phyloP scores from a whole-genome alignment of 2,888 invertebrate species.

The Hydriomena furcata region DNA sequence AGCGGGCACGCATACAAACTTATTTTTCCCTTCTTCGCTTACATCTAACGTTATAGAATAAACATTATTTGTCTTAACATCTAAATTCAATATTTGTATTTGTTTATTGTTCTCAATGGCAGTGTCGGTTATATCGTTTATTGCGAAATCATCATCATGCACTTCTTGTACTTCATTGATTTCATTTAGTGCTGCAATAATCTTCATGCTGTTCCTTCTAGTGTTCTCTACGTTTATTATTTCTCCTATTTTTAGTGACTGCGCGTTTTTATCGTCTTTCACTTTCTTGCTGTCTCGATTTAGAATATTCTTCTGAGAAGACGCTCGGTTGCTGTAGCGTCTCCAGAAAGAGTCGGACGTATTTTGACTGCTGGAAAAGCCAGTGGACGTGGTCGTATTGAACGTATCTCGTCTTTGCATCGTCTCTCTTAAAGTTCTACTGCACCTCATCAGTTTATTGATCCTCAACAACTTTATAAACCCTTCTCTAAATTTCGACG shows the following conservation, averaged over 20 bases:
- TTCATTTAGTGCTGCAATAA: conserved; percentile 70
- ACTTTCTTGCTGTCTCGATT: conserved; percentile 67
- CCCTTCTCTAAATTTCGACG: conserved; percentile 94
- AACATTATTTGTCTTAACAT: conserved; percentile 77
- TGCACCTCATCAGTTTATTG: conserved; percentile 72
- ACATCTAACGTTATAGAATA: conserved; percentile 79
- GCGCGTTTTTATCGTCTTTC: conserved; percentile 57
- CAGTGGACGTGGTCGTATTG: conserved; percentile 85
- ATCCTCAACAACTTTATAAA: conserved; percentile 86
- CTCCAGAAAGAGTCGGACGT: conserved; percentile 86
- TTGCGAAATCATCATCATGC: conserved; percentile 43
- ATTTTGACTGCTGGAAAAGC: conserved; percentile 82
- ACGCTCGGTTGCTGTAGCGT: conserved; percentile 81
- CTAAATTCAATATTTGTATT: conserved; percentile 80
- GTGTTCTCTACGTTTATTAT: conserved; percentile 75
- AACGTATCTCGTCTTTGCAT: conserved; percentile 87
- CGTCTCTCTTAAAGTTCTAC: conserved; percentile 71
- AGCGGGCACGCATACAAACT: conserved; percentile 73
- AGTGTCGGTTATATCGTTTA: conserved; percentile 39
- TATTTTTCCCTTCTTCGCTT: conserved; percentile 68
- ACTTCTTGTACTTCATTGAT: conserved; percentile 46
- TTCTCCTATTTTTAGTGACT: conserved; percentile 70
- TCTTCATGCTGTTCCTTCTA: conserved; percentile 77
- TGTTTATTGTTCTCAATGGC: conserved; percentile 76
- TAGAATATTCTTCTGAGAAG: conserved; percentile 66